Percentiles rank a stretch among this genome's conserved stretches.
phyloP scores from a whole-genome alignment of 2,797 vertebrate species.

The Perodicticus potto region DNA sequence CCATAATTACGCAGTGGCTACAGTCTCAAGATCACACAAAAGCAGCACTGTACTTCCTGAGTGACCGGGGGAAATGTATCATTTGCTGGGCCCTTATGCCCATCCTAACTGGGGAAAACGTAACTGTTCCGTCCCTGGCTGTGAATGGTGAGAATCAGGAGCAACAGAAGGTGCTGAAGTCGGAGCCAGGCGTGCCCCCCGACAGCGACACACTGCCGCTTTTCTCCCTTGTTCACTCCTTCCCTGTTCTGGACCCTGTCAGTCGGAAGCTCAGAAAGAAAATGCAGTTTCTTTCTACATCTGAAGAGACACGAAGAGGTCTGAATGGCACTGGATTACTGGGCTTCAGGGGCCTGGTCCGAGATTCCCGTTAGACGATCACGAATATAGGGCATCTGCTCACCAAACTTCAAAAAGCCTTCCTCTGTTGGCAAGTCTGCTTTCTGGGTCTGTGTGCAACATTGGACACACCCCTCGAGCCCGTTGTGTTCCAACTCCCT shows the following conservation, averaged over 20 bases:
- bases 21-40: not conserved
- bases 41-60: not conserved
- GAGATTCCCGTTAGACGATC: not conserved
- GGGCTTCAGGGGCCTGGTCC: not conserved
- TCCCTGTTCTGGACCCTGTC: not conserved
- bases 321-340: not conserved
- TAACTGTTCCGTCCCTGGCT: not conserved
- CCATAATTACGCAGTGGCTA: not conserved
- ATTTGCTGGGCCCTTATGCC: not conserved
- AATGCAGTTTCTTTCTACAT: not conserved
- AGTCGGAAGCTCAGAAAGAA: not conserved
- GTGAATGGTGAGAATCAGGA: not conserved
- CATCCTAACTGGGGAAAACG: not conserved
- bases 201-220: not conserved
- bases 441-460: not conserved
- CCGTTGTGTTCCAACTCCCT: not conserved
- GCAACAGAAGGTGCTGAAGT: not conserved
- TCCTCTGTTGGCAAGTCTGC: not conserved
- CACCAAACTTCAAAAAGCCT: not conserved
- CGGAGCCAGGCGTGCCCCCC: not conserved
- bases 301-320: not conserved
- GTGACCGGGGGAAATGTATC: not conserved
- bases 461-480: accelerated
- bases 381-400: not conserved
- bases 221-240: not conserved